Percentiles rank a stretch among this genome's conserved stretches.
These are phyloP conservation scores for Malachius bipustulatus DNA, from an alignment of 2,888 invertebrate species.

Conservation along the genomic window DNA sequence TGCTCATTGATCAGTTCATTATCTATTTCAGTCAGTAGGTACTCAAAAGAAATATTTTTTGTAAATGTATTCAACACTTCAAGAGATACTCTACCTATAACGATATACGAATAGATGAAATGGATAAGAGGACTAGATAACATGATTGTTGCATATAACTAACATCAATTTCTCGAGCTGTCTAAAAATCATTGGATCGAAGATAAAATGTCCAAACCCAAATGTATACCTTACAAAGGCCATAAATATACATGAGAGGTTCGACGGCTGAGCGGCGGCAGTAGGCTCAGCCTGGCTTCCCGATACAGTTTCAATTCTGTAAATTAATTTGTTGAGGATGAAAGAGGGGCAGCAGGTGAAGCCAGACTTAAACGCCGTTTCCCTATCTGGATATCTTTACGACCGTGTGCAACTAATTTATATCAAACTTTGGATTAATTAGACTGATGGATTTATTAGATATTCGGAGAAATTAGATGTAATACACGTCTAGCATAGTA, in stretches of 20 bases:
- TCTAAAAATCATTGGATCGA: slow-evolving; percentile 23
- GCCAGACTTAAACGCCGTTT: not conserved
- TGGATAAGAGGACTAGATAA: no score
- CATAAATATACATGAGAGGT: slow-evolving; percentile 24
- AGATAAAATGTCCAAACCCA: slow-evolving; percentile 23
- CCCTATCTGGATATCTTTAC: slow-evolving; percentile 3
- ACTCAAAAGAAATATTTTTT: no score
- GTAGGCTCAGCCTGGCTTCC: slow-evolving; percentile 13
- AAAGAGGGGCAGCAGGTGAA: slow-evolving; percentile 19
- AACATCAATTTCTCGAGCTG: slow-evolving; percentile 25
- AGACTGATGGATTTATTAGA: not conserved
- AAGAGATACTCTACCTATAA: no score
- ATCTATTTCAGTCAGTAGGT: no score
- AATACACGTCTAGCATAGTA: no score
- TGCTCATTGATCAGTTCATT: no score
- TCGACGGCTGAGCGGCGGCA: no score
- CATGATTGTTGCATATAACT: slow-evolving; percentile 24
- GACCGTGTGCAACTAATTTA: not conserved
- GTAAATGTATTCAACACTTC: no score
- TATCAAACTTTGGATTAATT: slow-evolving; percentile 1
- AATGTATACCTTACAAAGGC: slow-evolving; percentile 23
- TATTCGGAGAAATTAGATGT: no score
- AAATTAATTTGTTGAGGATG: slow-evolving; percentile 23
- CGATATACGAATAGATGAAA: no score
- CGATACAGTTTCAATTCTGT: slow-evolving; percentile 20